A percentile compares a stretch with the other conserved stretches of the same genome.
Conservation (phyloP, 2,113 vertebrate species). For the Hyperopisus bebe region DNA sequence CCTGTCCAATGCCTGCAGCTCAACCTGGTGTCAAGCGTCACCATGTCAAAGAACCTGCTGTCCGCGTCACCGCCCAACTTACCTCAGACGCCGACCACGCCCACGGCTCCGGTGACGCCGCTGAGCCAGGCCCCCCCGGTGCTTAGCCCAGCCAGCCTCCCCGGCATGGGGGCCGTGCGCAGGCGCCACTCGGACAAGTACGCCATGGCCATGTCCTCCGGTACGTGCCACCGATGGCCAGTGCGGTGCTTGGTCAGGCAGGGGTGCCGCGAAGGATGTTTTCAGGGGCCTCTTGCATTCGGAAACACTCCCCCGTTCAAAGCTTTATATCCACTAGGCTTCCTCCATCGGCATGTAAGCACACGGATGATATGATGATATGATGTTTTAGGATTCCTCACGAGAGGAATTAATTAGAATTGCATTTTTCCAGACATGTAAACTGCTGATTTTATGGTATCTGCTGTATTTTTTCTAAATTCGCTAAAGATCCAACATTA, state of each 20-base stretch:
- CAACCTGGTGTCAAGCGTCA: constrained; percentile 98
- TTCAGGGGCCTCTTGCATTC: neutral
- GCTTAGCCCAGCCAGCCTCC: constrained; percentile 92
- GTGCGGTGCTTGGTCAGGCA: neutral
- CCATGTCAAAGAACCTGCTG: constrained; percentile 98
- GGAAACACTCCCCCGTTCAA: neutral
- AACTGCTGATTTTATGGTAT: constrained; percentile 61
- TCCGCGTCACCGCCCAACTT: constrained; percentile 93
- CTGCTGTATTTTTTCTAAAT: constrained; percentile 43
- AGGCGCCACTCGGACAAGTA: constrained; percentile 98
- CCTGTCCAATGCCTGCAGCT: constrained; percentile 70
- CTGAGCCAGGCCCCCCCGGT: constrained; percentile 96
- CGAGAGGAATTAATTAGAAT: constrained; percentile 72
- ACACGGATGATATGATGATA: constrained; percentile 60
- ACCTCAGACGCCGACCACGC: constrained; percentile 98
- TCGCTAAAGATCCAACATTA: constrained; percentile 58
- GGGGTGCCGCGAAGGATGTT: neutral
- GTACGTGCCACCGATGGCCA: constrained; percentile 51
- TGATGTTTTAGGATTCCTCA: constrained; percentile 67
- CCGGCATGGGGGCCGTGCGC: constrained; percentile 96
- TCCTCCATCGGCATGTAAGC: constrained; percentile 46
- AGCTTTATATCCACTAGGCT: constrained; percentile 63
- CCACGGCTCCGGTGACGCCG: constrained; percentile 92
- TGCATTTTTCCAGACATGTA: constrained; percentile 69
- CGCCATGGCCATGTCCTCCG: constrained; percentile 96